A percentile compares a stretch with the other conserved stretches of the same genome.
Conservation (phyloP, 2,113 vertebrate species). For the Paradoxurus hermaphroditus region DNA sequence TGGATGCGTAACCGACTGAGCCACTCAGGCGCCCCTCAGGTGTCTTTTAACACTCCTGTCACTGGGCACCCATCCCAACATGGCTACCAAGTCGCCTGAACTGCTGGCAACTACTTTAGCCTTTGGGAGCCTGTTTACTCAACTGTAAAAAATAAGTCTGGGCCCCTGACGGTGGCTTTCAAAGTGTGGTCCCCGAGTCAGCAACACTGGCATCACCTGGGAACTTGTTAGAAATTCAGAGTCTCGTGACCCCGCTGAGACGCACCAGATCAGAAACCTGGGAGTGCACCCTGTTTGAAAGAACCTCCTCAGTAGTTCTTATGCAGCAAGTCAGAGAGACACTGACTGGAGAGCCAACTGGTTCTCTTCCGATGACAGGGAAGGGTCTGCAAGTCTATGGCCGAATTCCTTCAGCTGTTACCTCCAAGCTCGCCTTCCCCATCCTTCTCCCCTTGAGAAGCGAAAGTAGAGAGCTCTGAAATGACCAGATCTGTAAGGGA, state of each 20-base stretch:
- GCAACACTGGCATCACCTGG: neutral
- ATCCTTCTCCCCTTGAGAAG: neutral
- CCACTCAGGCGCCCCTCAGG: neutral
- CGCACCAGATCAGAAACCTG: neutral
- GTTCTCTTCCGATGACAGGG: neutral
- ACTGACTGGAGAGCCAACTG: too few relatives aligned
- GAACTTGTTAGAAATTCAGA: neutral
- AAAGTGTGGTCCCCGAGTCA: neutral
- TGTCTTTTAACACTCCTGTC: neutral
- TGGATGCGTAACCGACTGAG: too few relatives aligned
- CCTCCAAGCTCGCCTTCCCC: neutral
- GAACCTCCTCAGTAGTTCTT: too few relatives aligned
- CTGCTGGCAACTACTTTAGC: too few relatives aligned
- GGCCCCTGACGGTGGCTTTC: neutral
- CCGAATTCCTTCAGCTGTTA: neutral
- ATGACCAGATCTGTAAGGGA: neutral
- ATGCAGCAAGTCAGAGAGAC: neutral
- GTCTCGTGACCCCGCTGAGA: neutral
- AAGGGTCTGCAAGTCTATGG: neutral
- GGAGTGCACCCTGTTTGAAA: neutral
- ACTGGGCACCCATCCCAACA: rapidly evolving
- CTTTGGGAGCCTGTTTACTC: neutral
- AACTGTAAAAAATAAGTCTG: neutral
- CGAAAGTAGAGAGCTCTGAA: neutral
- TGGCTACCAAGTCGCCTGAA: neutral